Evolutionary conservation across 2,888 invertebrate species (phyloP).

Genomic region (Ptilodon capucinus): DNA sequence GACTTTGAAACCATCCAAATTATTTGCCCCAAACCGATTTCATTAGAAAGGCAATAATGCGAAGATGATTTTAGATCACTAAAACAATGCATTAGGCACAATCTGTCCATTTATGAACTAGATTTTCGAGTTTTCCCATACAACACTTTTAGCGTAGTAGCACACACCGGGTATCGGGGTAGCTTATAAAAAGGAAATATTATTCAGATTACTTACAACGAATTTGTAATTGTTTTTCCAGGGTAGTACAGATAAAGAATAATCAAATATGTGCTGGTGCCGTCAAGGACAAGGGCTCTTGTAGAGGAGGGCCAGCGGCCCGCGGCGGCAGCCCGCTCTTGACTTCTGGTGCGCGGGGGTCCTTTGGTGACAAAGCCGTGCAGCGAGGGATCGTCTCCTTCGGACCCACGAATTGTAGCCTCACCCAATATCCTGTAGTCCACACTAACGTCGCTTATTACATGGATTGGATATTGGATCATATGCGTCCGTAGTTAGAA

Average conservation of each 20-base stretch:
- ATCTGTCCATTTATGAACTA: too few relatives aligned
- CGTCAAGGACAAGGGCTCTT: conserved; percentile 81
- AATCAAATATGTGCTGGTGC: conserved; percentile 74
- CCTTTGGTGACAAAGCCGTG: too few relatives aligned
- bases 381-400: conserved; percentile 84
- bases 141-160: too few relatives aligned
- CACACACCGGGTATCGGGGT: too few relatives aligned
- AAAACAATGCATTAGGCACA: too few relatives aligned
- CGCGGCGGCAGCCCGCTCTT: conserved; percentile 87
- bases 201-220: too few relatives aligned
- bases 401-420: conserved; percentile 78
- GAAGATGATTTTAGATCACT: too few relatives aligned
- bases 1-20: too few relatives aligned
- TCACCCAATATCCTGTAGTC: conserved; percentile 78
- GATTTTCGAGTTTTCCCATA: too few relatives aligned
- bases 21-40: too few relatives aligned
- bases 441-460: conserved; percentile 82
- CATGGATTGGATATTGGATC: conserved; percentile 84
- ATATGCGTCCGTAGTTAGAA: conserved; percentile 43
- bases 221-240: neutral
- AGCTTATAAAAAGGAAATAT: too few relatives aligned
- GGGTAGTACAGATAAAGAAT: neutral
- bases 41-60: too few relatives aligned
- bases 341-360: conserved; percentile 51
- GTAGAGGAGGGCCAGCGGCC: conserved; percentile 87